Percentiles rank a stretch among this genome's conserved stretches.
phyloP scores from a whole-genome alignment of 2,888 invertebrate species.

The Caradrina kadenii region DNA sequence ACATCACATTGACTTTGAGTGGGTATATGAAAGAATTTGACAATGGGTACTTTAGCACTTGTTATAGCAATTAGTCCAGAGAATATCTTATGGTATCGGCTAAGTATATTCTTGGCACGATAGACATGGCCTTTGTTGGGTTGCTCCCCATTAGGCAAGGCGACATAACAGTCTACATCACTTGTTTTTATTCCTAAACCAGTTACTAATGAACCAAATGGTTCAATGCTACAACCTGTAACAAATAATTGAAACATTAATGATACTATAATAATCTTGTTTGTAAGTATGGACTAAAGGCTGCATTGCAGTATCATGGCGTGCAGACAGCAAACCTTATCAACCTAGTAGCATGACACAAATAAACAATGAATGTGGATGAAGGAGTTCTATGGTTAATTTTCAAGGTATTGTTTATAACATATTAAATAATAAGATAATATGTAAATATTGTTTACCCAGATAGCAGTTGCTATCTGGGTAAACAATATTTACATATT shows the following conservation, averaged over 20 bases:
- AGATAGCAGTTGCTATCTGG: too few relatives aligned
- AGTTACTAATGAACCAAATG: constrained; percentile 94
- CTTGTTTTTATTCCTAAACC: constrained; percentile 93
- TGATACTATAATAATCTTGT: not conserved
- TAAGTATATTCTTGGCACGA: constrained; percentile 79
- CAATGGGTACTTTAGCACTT: constrained; percentile 93
- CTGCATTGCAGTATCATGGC: too few relatives aligned
- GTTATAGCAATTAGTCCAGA: constrained; percentile 91
- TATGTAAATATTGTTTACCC: not conserved
- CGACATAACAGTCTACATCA: constrained; percentile 93
- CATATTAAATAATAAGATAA: too few relatives aligned
- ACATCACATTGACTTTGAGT: constrained; percentile 93
- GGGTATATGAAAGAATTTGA: constrained; percentile 92
- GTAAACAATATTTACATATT: too few relatives aligned
- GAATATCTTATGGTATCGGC: constrained; percentile 79
- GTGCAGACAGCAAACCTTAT: too few relatives aligned
- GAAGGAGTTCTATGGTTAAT: too few relatives aligned
- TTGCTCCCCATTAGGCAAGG: constrained; percentile 73
- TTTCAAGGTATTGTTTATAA: too few relatives aligned
- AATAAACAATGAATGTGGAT: too few relatives aligned
- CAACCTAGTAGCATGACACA: too few relatives aligned
- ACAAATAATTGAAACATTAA: constrained; percentile 38
- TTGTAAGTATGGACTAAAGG: too few relatives aligned
- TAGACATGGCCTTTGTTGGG: constrained; percentile 58
- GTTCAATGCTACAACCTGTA: constrained; percentile 81